A percentile compares a stretch with the other conserved stretches of the same genome.
Conservation (phyloP, 2,888 invertebrate genomes). For the Nysson spinosus region DNA sequence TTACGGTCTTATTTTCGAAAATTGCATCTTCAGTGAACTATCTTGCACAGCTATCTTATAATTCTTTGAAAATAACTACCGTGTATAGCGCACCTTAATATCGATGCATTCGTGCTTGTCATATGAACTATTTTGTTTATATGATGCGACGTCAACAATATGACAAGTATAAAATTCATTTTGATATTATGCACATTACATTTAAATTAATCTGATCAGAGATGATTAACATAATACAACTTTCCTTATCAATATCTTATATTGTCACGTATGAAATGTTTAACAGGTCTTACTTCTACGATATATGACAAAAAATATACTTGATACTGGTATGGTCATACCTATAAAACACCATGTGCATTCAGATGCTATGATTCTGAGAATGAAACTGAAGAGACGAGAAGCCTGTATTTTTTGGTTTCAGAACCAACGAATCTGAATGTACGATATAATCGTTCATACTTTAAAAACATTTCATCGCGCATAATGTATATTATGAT, state of each 20-base stretch:
- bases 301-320: slow-evolving; percentile 37
- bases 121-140: slow-evolving; percentile 8
- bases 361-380: too few species aligned
- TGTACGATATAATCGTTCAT: too few species aligned
- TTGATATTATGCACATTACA: slow-evolving; percentile 18
- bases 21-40: slow-evolving; percentile 3
- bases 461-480: slow-evolving; percentile 22
- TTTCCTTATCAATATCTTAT: slow-evolving; percentile 25
- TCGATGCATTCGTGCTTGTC: slow-evolving; percentile 25
- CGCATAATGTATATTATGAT: slow-evolving; percentile 23
- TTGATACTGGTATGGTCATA: slow-evolving; percentile 17
- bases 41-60: slow-evolving; percentile 2
- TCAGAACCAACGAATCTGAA: too few species aligned
- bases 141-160: slow-evolving; percentile 18
- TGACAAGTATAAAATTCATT: slow-evolving; percentile 34
- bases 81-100: slow-evolving; percentile 11
- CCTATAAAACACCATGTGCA: slow-evolving; percentile 13
- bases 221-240: slow-evolving; percentile 25
- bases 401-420: too few species aligned
- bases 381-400: too few species aligned
- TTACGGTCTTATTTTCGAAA: slow-evolving; percentile 12
- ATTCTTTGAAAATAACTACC: slow-evolving; percentile 10
- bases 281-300: slow-evolving; percentile 31
- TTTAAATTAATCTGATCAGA: slow-evolving; percentile 26
- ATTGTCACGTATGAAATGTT: slow-evolving; percentile 48